phyloP scores from a whole-genome alignment of 2,888 invertebrate genomes.

The Theretra japonica region DNA sequence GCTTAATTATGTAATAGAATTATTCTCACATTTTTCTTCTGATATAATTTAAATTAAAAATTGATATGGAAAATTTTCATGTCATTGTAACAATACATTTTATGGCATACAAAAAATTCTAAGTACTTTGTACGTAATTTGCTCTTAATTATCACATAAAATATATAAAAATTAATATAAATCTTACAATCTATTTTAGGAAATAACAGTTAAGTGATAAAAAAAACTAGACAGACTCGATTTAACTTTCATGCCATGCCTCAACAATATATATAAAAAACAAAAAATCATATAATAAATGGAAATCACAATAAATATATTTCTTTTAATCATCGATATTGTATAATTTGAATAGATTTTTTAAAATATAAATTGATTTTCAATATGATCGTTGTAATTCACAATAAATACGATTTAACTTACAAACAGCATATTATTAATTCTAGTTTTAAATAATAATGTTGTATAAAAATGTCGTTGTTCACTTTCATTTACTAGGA shows the following conservation, averaged over 20 bases:
- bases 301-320: constrained; percentile 27
- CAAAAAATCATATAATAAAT: constrained; percentile 27
- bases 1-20: constrained; percentile 50
- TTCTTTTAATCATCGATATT: neutral
- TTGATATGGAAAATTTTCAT: constrained; percentile 8
- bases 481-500: constrained; percentile 41
- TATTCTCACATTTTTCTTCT: constrained; percentile 34
- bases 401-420: constrained; percentile 43
- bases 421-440: constrained; percentile 43
- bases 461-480: constrained; percentile 44
- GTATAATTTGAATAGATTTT: constrained; percentile 28
- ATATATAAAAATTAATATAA: constrained; percentile 30
- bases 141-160: constrained; percentile 26
- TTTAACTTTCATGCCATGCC: constrained; percentile 18
- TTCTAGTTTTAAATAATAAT: constrained; percentile 22
- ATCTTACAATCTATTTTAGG: constrained; percentile 24
- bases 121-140: constrained; percentile 71
- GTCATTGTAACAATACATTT: constrained; percentile 36
- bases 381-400: neutral
- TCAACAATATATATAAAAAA: constrained; percentile 33
- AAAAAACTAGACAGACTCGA: constrained; percentile 28
- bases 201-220: constrained; percentile 22
- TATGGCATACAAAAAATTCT: constrained; percentile 63
- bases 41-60: constrained; percentile 5
- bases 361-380: constrained; percentile 24